Evolutionary conservation across 1,140 invertebrate species (phyloP), one percentile per base, ranked within the genome.

Genomic region (Drosophila teissieri): DNA sequence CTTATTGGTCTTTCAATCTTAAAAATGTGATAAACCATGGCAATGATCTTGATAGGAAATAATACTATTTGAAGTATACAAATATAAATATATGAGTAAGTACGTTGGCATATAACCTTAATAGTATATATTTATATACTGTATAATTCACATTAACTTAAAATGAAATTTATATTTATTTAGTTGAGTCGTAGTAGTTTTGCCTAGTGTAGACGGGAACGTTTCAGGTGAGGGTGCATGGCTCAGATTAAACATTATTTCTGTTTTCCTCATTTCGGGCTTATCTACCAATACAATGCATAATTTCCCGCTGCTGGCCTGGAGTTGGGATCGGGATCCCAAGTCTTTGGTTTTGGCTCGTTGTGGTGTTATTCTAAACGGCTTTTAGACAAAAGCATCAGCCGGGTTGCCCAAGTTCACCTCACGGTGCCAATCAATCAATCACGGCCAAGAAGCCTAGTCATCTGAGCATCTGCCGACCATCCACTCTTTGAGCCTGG

Each of bases 381-480:
- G 84, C 84, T 89, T 88, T 88, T 88, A 88, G 84, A 88, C 84
- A 89, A 89, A 78, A 89, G 72, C 84, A 78, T 81, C 77, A 85
- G 77, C 65, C 56, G 63, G 70, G 51, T 61, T 65, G 72, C 46
- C 58, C 78, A 81, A 54, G 57, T 61, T 54, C 63, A 74, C 80
- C 84, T 89, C 84, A 88, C 84, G 84, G 84, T 88, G 84, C 84
- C 84, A 88, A 88, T 88, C 84, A 88, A 88, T 88, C 84, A 88
- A 88, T 88, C 84, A 88, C 79, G 84, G 65, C 52, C 81, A 61
- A 89, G 84, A 84, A 80, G 83, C 79, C 84, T 72, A 88, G 84
- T 89, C 84, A 88, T 89, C 84, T 80, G 84, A 77, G 76, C 84
- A 89, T 80, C 80, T 88, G 84, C 84, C 84, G 84, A 79, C 79